Evolutionary conservation across 2,113 vertebrate species (phyloP).

Genomic region (Elaphurus davidianus): DNA sequence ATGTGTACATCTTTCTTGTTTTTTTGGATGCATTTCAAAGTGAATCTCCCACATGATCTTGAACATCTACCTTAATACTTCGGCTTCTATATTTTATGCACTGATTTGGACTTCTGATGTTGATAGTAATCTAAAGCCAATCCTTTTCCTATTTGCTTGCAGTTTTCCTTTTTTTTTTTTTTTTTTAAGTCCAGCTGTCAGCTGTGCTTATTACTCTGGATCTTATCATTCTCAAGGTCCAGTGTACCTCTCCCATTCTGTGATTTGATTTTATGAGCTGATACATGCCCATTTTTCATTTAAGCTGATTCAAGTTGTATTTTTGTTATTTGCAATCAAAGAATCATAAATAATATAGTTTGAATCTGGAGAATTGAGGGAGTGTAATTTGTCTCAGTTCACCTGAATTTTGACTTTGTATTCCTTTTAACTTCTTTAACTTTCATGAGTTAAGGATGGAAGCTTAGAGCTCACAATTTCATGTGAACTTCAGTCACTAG

Average conservation of each 20-base stretch:
- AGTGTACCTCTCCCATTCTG: not conserved
- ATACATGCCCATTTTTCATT: not conserved
- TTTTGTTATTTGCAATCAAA: not conserved
- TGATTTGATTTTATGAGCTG: not conserved
- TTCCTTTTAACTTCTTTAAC: slow-evolving; percentile 1
- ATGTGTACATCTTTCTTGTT: not conserved
- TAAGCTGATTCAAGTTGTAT: not conserved
- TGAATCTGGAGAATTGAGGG: not conserved
- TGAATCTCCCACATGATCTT: slow-evolving; percentile 8
- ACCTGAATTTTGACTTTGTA: not conserved
- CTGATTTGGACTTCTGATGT: not conserved
- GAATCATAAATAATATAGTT: not conserved
- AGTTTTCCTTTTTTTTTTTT: not conserved
- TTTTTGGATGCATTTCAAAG: slow-evolving; percentile 17
- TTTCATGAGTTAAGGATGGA: not conserved
- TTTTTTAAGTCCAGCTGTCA: not conserved
- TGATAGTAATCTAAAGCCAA: not conserved
- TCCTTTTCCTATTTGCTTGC: not conserved
- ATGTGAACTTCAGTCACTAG: not conserved
- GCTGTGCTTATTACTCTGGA: not conserved
- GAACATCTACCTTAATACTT: not conserved
- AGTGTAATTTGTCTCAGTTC: not conserved
- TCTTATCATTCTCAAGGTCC: not conserved
- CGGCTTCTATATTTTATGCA: slow-evolving; percentile 11
- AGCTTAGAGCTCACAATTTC: not conserved